Evolutionary conservation across 2,888 invertebrate species (phyloP).

Genomic region (Plagodis pulveraria): DNA sequence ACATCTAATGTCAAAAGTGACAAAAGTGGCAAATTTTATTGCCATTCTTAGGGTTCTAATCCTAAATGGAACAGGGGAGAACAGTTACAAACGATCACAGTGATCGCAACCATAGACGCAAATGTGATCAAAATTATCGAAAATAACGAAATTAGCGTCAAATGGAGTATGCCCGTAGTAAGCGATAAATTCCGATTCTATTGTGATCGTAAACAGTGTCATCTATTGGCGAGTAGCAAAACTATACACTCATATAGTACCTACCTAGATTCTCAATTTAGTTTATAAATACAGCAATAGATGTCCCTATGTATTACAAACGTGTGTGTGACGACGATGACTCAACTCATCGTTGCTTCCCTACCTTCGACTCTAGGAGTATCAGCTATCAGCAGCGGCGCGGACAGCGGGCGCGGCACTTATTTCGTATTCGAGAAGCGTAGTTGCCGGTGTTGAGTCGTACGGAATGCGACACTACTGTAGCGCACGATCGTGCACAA

Average conservation of each 20-base stretch:
- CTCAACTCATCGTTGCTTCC: not conserved
- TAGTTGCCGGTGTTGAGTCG: conserved; percentile 67
- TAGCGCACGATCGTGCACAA: conserved; percentile 65
- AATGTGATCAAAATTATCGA: too few species aligned
- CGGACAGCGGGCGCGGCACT: conserved; percentile 26
- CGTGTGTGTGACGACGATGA: conserved; percentile 3
- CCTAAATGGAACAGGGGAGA: too few species aligned
- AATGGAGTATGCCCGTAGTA: too few species aligned
- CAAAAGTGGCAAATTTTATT: too few species aligned
- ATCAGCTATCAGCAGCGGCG: not conserved
- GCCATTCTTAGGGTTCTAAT: too few species aligned
- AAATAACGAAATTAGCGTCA: too few species aligned
- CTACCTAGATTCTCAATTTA: conserved; percentile 21
- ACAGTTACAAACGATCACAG: too few species aligned
- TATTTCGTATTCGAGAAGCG: conserved; percentile 77
- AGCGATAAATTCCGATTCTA: conserved; percentile 19
- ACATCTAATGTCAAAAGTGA: too few species aligned
- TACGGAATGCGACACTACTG: conserved; percentile 60
- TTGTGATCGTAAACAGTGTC: conserved; percentile 20
- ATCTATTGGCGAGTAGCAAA: conserved; percentile 45
- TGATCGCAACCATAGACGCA: too few species aligned
- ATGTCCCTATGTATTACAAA: conserved; percentile 41
- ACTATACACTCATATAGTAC: not conserved
- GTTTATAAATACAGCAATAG: conserved; percentile 41
- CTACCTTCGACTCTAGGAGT: not conserved